Base-by-base conservation (phyloP, 2,797 vertebrate genomes). In the Tokudaia tokunoshimensis region DNA sequence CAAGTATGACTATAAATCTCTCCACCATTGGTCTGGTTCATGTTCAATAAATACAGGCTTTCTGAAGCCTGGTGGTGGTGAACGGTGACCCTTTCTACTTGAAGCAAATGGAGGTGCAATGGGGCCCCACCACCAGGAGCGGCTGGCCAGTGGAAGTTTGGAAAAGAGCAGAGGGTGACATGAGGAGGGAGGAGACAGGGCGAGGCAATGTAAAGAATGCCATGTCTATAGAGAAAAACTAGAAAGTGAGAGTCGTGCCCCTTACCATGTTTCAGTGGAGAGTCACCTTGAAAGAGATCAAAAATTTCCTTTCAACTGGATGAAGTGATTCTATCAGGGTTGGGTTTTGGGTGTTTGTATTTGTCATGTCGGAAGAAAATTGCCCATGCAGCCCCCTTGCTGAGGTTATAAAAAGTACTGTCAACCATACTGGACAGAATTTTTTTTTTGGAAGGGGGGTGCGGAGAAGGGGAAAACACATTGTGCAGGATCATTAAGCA, bases 401-500 rank as follows among this genome's bases (percentile, higher is more conserved):
- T 99, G 98, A 98, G 98, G 98, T 98, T 98, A 98, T 98, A 98
- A 98, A 98, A 99, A 99, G 98, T 98, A 98, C 97, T 98, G 98
- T 98, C 98, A 98, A 94, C 98, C 97, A 98, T 94, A 98, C 98
- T 97, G 98, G 98, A 98, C 98, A 98, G 97, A 97, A 97, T 76
- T 92, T 98, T 98, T 98, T 97, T 97, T 96, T 61, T 59, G 7
- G 15, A 74, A 92, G 72, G 92, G 95, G 88, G 57, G 55, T 89
- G 84, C 63, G 74, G 89, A 95, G 96, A 97, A 95, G 70, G 74
- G 59, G 89, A 87, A 95, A 96, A 97, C 95, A 96, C 97, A 96
- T 98, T 98, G 98, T 98, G 98, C 98, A 97, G 98, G 98, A 99
- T 99, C 99, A 99, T 99, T 99, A 99, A 99, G 98, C 98, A 99